Evolutionary conservation across 2,888 invertebrate genomes (phyloP).

Genomic region (Spisula subtruncata): DNA sequence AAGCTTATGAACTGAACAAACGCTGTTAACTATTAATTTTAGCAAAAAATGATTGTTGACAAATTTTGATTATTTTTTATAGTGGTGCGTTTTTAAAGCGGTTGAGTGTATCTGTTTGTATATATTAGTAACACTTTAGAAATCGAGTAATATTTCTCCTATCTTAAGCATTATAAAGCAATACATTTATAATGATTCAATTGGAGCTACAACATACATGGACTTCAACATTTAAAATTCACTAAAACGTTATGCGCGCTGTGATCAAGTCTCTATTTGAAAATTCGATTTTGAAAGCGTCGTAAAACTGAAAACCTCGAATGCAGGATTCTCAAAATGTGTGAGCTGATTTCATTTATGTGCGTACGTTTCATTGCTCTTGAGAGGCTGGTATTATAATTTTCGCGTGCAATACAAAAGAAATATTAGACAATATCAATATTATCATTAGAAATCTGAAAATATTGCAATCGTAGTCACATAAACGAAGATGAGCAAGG

Average conservation of each 20-base stretch:
- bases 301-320: neutral
- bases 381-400: neutral
- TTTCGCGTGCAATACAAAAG: neutral
- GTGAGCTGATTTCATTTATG: neutral
- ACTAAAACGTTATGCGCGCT: neutral
- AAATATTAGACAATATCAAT: conserved; percentile 14
- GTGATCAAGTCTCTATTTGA: neutral
- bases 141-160: neutral
- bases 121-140: neutral
- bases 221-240: too few relatives aligned
- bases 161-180: neutral
- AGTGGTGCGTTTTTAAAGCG: too few relatives aligned
- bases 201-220: neutral
- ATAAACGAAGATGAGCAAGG: neutral
- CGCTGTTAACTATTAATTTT: too few relatives aligned
- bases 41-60: too few relatives aligned
- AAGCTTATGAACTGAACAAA: too few relatives aligned
- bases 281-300: neutral
- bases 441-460: neutral
- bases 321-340: neutral
- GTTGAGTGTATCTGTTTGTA: too few relatives aligned
- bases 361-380: neutral
- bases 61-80: too few relatives aligned
- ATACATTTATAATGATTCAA: neutral
- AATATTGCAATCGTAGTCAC: neutral